Percentiles rank a stretch among this genome's conserved stretches.
phyloP scores from a whole-genome alignment of 2,797 vertebrate genomes.

The Hephaestus fuliginosus region DNA sequence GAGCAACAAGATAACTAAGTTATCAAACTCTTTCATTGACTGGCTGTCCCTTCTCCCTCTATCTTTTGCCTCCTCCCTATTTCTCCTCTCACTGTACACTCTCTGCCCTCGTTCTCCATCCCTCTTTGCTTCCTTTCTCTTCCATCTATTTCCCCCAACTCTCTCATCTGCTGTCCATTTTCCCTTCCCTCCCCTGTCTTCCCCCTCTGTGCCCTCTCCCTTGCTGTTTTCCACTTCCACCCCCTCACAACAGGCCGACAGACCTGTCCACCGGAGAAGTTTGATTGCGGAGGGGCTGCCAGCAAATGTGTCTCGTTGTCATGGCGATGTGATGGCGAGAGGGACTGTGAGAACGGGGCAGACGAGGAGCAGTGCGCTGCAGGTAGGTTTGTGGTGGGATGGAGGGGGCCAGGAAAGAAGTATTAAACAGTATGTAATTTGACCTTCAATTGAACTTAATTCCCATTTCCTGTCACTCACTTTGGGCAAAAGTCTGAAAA shows the following conservation, averaged over 20 bases:
- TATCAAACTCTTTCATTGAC: slow-evolving; percentile 81
- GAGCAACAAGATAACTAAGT: slow-evolving; percentile 79
- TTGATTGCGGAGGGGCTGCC: slow-evolving; percentile 92
- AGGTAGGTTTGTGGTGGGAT: slow-evolving; percentile 79
- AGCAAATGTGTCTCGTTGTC: slow-evolving; percentile 95
- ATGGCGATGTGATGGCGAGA: slow-evolving; percentile 97
- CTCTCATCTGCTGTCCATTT: slow-evolving; percentile 14
- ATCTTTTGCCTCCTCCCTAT: slow-evolving; percentile 56
- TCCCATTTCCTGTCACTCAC: background rate
- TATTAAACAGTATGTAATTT: background rate
- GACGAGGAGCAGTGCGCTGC: slow-evolving; percentile 94
- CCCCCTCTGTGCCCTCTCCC: background rate
- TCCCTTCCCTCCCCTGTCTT: background rate
- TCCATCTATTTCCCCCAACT: slow-evolving; percentile 9
- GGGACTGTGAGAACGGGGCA: slow-evolving; percentile 93
- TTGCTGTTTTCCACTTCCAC: slow-evolving; percentile 22
- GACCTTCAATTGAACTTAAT: background rate
- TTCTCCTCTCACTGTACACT: slow-evolving; percentile 44
- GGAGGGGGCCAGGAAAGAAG: background rate
- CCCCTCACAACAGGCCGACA: slow-evolving; percentile 86
- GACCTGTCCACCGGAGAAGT: slow-evolving; percentile 94
- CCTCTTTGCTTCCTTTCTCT: slow-evolving; percentile 18
- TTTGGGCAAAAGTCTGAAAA: background rate
- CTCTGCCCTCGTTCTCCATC: slow-evolving; percentile 16
- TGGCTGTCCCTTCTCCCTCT: slow-evolving; percentile 69